Percentiles rank a stretch among this genome's conserved stretches.
phyloP scores from a whole-genome alignment of 2,113 vertebrate species.

The Oxyruncus cristatus region DNA sequence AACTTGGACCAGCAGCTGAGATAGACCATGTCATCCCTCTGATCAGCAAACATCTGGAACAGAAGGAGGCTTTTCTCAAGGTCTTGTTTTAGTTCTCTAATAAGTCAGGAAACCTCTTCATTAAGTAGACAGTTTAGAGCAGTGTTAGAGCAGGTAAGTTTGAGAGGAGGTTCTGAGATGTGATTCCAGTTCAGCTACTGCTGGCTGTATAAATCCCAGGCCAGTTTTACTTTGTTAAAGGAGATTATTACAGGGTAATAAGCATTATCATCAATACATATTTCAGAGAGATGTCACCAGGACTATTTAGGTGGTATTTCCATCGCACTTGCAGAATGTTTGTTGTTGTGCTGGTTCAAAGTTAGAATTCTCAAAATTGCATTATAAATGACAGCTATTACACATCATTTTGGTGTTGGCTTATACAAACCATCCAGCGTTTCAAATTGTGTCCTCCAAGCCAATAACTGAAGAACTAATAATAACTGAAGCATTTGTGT shows the following conservation, averaged over 20 bases:
- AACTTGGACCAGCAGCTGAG: constrained; percentile 85
- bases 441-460: not conserved
- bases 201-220: not conserved
- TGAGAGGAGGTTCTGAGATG: not conserved
- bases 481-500: not conserved
- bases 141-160: not conserved
- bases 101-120: not conserved
- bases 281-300: not conserved
- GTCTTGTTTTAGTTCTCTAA: constrained; percentile 41
- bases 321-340: not conserved
- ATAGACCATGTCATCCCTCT: constrained; percentile 92
- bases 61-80: constrained; percentile 97
- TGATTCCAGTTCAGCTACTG: not conserved
- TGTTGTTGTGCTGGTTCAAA: not conserved
- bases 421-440: not conserved
- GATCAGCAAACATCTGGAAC: constrained; percentile 98
- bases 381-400: not conserved
- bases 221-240: not conserved
- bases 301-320: not conserved
- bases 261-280: not conserved
- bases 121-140: not conserved
- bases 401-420: not conserved
- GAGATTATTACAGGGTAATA: not conserved
- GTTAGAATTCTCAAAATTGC: not conserved
- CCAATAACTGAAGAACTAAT: not conserved